Conservation (phyloP, 23 tunicate species). For the Ciona savignyi region DNA sequence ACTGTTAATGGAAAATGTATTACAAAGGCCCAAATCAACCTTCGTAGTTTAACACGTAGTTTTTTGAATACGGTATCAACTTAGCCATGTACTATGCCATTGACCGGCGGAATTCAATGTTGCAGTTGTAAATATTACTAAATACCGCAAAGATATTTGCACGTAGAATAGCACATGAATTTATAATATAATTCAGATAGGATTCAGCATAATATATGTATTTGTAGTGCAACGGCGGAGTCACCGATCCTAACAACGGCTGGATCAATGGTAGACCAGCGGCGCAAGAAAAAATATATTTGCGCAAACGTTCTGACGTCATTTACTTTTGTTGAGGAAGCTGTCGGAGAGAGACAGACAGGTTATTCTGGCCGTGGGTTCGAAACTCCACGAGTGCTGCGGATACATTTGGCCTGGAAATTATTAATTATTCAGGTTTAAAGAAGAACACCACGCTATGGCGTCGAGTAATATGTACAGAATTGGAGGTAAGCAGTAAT, state of each 20-base stretch:
- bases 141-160: too few species aligned
- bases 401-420: neutral
- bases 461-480: slow-evolving; percentile 78
- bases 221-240: too few species aligned
- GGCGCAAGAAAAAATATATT: neutral
- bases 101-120: too few species aligned
- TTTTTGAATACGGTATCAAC: too few species aligned
- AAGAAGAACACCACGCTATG: slow-evolving; percentile 12
- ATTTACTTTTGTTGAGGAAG: slow-evolving; percentile 50
- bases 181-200: too few species aligned
- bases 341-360: slow-evolving; percentile 31
- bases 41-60: too few species aligned
- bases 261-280: slow-evolving; percentile 1
- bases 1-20: too few species aligned
- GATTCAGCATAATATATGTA: too few species aligned
- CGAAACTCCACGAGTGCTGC: neutral
- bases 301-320: slow-evolving; percentile 63
- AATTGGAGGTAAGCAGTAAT: slow-evolving; percentile 57
- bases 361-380: slow-evolving; percentile 25
- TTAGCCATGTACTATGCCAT: too few species aligned
- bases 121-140: too few species aligned
- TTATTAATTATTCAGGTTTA: neutral
- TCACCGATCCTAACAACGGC: neutral
- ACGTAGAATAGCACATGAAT: too few species aligned
- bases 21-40: too few species aligned